Evolutionary conservation across 2,113 vertebrate genomes (phyloP).

Genomic region (Corythaeola cristata): DNA sequence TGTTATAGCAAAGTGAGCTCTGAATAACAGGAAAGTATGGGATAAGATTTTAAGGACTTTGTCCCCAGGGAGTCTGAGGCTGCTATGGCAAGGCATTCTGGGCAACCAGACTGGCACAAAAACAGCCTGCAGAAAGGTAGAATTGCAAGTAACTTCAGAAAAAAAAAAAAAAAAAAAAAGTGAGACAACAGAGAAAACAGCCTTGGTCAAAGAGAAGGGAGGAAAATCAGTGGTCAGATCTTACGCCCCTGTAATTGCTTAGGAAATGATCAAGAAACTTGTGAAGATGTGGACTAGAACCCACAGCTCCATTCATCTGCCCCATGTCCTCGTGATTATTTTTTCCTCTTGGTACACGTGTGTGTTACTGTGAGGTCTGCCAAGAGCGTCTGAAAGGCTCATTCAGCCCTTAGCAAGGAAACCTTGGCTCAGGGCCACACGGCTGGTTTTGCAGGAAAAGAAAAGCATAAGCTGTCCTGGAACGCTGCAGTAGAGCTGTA

Average conservation of each 20-base stretch:
- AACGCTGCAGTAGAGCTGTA: background rate
- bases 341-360: background rate
- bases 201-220: background rate
- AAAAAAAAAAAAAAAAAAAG: background rate
- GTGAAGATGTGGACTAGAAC: background rate
- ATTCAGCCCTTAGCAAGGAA: conserved; percentile 5
- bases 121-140: background rate
- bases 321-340: background rate
- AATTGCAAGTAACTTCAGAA: background rate
- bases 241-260: background rate
- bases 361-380: background rate
- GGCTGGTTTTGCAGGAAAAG: background rate
- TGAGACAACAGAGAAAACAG: background rate
- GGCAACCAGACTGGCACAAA: background rate
- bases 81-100: background rate
- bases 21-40: background rate
- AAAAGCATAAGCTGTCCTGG: background rate
- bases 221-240: background rate
- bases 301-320: background rate
- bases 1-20: background rate
- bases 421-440: background rate
- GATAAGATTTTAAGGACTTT: background rate
- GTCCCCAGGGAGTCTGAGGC: background rate
- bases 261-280: background rate
- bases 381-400: conserved; percentile 27